These are phyloP conservation scores for Salvelinus alpinus DNA, from an alignment of 2,113 vertebrate genomes.

Conservation along the genomic window DNA sequence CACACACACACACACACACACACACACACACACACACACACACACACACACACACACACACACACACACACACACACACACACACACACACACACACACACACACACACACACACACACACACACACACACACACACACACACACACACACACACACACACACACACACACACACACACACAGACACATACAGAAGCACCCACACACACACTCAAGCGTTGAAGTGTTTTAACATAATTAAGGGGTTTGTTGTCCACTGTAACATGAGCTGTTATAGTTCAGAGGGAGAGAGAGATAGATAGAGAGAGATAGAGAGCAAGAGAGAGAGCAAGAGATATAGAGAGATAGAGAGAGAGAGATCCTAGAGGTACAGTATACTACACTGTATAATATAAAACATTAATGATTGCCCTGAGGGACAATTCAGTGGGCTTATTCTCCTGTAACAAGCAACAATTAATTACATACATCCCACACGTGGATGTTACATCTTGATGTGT, in stretches of 20 bases:
- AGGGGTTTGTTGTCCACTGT: neutral
- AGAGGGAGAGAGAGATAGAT: neutral
- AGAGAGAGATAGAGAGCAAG: neutral
- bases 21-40: constrained; percentile 1
- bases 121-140: no score
- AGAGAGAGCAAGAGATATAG: no score
- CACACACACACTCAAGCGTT: neutral
- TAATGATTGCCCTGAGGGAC: no score
- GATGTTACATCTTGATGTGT: no score
- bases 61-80: neutral
- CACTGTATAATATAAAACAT: no score
- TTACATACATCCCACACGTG: no score
- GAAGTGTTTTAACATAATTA: neutral
- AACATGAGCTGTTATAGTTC: neutral
- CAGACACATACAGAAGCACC: neutral
- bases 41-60: neutral
- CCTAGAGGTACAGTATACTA: no score
- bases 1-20: neutral
- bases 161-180: no score
- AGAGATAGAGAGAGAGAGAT: neutral
- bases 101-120: neutral
- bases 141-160: no score
- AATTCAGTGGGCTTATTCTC: no score
- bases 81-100: neutral
- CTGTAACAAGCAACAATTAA: no score